Percentiles rank a stretch among this genome's conserved stretches.
phyloP scores from a whole-genome alignment of 2,113 vertebrate genomes.

The Montifringilla adamsi region DNA sequence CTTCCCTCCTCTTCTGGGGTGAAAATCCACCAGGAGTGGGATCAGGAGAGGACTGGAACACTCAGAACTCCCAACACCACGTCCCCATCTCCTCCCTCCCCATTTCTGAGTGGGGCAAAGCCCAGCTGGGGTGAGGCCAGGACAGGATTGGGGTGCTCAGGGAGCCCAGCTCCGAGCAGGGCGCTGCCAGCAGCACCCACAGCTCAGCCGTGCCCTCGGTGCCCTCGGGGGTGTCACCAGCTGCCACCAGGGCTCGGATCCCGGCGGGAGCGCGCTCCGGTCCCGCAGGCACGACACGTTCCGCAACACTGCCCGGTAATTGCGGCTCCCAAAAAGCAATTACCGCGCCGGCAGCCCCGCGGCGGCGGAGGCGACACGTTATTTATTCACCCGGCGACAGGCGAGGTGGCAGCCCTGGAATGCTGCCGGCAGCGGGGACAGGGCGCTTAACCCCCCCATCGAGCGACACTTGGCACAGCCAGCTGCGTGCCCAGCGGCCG shows the following conservation, averaged over 20 bases:
- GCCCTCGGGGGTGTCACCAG: neutral
- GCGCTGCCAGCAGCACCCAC: neutral
- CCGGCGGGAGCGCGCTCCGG: neutral
- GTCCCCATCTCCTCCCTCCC: too few relatives aligned
- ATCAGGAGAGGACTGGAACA: neutral
- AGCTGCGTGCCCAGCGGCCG: neutral
- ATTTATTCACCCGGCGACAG: neutral
- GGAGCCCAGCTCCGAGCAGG: fast-evolving
- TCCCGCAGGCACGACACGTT: neutral
- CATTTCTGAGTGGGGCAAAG: too few relatives aligned
- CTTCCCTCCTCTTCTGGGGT: too few relatives aligned
- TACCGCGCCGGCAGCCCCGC: neutral
- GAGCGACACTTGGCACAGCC: fast-evolving
- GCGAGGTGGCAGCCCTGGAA: neutral
- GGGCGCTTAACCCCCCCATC: neutral
- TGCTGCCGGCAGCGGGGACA: neutral
- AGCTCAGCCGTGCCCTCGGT: neutral
- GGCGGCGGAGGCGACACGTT: neutral
- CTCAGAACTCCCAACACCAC: too few relatives aligned
- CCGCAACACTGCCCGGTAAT: neutral
- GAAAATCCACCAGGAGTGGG: too few relatives aligned
- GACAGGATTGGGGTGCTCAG: neutral
- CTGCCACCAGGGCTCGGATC: neutral
- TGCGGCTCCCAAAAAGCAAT: conserved; percentile 16
- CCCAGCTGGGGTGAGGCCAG: neutral